A percentile compares a stretch with the other conserved stretches of the same genome.
These are phyloP conservation scores for Austrofundulus limnaeus DNA, from an alignment of 2,113 vertebrate species.

Conservation along the genomic window DNA sequence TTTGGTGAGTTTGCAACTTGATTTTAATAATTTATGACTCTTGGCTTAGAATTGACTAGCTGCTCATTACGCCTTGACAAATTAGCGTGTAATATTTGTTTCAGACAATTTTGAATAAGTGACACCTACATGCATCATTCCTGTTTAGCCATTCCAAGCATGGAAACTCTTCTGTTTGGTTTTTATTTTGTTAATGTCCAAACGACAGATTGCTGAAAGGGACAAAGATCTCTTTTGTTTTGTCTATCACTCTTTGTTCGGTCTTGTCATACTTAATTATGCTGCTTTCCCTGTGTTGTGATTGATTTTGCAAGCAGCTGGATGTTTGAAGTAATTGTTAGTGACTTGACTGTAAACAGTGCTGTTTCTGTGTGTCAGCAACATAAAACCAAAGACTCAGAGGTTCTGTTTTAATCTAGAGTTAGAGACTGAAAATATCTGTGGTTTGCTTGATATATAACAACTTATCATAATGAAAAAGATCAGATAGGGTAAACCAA, in stretches of 20 bases:
- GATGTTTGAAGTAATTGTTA: slow-evolving; percentile 49
- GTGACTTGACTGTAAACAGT: slow-evolving; percentile 52
- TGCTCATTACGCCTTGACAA: background rate
- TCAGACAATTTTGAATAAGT: background rate
- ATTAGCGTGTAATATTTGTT: background rate
- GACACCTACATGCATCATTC: background rate
- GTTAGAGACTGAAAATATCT: too few relatives aligned
- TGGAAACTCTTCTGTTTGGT: background rate
- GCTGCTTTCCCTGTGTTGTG: slow-evolving; percentile 31
- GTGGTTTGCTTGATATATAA: too few relatives aligned
- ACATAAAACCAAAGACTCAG: background rate
- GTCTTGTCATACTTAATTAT: slow-evolving; percentile 47
- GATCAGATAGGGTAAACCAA: too few relatives aligned
- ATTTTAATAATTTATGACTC: background rate
- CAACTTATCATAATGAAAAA: too few relatives aligned
- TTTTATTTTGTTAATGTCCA: slow-evolving; percentile 1
- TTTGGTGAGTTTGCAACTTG: slow-evolving; percentile 86
- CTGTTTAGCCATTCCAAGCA: background rate
- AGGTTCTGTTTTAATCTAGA: background rate
- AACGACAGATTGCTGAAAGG: slow-evolving; percentile 6
- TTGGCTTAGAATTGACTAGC: background rate
- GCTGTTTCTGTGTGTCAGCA: slow-evolving; percentile 23
- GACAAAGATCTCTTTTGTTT: slow-evolving; percentile 15
- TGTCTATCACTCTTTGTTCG: slow-evolving; percentile 36
- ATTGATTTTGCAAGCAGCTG: slow-evolving; percentile 49